Evolutionary conservation across 2,888 invertebrate genomes (phyloP), one percentile per base, ranked within the genome.

Genomic region (Slavum lentiscoides): DNA sequence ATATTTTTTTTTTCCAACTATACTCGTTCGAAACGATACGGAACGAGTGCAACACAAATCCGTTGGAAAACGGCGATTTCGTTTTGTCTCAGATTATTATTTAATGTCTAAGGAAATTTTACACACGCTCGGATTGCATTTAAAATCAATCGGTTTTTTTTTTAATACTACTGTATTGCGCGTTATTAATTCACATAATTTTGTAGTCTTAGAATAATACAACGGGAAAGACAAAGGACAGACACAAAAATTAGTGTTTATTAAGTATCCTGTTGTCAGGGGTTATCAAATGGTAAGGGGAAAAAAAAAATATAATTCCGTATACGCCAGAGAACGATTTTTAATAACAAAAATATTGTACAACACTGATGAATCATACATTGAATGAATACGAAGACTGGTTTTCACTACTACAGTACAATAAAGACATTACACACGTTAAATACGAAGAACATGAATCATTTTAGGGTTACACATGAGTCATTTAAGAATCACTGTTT

Each of bases 321-420:
- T 70, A 37, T 11, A 39, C 13, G n/a, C 15, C 15, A 49, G 19
- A 55, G 21, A 30, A 30, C 4, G 4, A 30, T 66, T 67, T 75
- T 59, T 43, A 67, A 43, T 75, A 30, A 67, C 67, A 23, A 67
- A 43, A 23, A 76, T 43, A 30, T 30, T 30, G 30, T 59, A 76
- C 67, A 75, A 21, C 59, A 68, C n/a, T 59, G 59, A 68, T 76
- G 49, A 68, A n/a, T 75, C 67, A 68, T 66, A 66, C 67, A 68
- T 9, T 39, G 15, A 53, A 7, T 30, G n/a, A 21, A 0, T 5
- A 66, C 19, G 6, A 30, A 49, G 59, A 68, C 68, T 30, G 59
- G 67, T 76, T 68, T 68, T n/a, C 2, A 59, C 58, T 49, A 67
- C 58, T 49, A 59, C 9, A 68, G 11, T 39, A 74, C n/a, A 55